These are phyloP conservation scores for Zosterops hypoxanthus DNA, from an alignment of 2,113 vertebrate genomes.

Conservation along the genomic window DNA sequence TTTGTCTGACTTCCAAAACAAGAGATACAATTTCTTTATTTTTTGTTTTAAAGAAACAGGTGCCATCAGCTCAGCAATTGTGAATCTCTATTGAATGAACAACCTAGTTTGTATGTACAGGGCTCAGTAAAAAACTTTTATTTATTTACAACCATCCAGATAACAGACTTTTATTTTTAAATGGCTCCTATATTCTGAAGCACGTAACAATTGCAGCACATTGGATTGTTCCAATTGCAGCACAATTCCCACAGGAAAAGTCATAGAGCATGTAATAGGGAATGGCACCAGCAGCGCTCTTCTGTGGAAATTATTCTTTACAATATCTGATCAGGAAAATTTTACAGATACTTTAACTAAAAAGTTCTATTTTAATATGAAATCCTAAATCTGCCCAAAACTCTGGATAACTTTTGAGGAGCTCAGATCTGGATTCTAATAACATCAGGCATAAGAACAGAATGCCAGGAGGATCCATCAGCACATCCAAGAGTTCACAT, in stretches of 20 bases:
- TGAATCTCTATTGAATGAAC: not conserved
- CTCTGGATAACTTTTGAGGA: not conserved
- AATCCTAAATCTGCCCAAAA: not conserved
- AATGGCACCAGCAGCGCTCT: not conserved
- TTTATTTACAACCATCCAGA: not conserved
- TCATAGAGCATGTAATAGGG: not conserved
- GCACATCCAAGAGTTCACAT: not conserved
- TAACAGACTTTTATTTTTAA: not conserved
- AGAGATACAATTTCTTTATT: not conserved
- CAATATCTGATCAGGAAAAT: not conserved
- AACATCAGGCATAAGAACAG: fast-evolving
- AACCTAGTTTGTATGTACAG: not conserved
- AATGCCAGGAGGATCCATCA: not conserved
- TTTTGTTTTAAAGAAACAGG: not conserved
- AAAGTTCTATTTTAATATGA: not conserved
- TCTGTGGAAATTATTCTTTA: not conserved
- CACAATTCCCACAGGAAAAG: not conserved
- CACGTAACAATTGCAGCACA: fast-evolving
- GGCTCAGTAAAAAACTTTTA: not conserved
- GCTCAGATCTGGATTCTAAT: not conserved
- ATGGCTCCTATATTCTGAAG: not conserved
- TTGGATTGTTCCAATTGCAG: not conserved
- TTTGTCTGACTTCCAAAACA: slow-evolving; percentile 34
- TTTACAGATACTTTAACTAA: not conserved
- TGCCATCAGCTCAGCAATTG: not conserved